Base-by-base conservation (phyloP, 2,888 invertebrate species). In the Parochlus steinenii region DNA sequence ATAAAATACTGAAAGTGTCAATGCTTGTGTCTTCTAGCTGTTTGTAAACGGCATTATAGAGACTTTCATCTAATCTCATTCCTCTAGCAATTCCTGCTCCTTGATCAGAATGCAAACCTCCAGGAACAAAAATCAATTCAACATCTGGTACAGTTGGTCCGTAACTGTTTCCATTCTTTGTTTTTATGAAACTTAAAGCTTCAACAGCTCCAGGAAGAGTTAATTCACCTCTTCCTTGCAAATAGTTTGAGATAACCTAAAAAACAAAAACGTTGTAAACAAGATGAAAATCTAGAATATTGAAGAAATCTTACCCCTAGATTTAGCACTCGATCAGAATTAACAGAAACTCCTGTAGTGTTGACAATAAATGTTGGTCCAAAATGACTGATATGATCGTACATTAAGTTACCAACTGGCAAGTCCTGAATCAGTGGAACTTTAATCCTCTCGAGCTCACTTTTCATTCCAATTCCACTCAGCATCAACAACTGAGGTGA, bases 401-500 rank as follows among this genome's bases (percentile, higher is more conserved):
- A 64, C 4, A 67, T 48, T 41, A 65, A 65, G 43, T 58, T 53
- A 4, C 68, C 68, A 2, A 68, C 67, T 31, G 59, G 61, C 4
- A 63, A 46, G 45, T 67, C 60, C 27, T 56, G 51, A 18, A 40
- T 29, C 0, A 65, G 55, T 3, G 59, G 58, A 29, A 62, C 58
- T 4, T 52, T 50, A 19, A 54, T 43, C 30, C 50, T 44, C 33
- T 48, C 42, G 4, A 65, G 47, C 39, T 64, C 61, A 34, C 57
- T 52, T 34, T 51, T 54, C 1, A 64, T 64, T 3, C 65, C 62
- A 8, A 71, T 55, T 2, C 75, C 75, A 7, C 70, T 71, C 24
- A 76, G 46, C 63, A 68, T 61, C 19, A 71, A 53, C 15, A 71
- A 47, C 45, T 71, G 69, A 1, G 70, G 67, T 4, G 71, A 65